These are phyloP conservation scores for Eumerus sabulonum DNA, from an alignment of 2,888 invertebrate genomes.

Conservation along the genomic window DNA sequence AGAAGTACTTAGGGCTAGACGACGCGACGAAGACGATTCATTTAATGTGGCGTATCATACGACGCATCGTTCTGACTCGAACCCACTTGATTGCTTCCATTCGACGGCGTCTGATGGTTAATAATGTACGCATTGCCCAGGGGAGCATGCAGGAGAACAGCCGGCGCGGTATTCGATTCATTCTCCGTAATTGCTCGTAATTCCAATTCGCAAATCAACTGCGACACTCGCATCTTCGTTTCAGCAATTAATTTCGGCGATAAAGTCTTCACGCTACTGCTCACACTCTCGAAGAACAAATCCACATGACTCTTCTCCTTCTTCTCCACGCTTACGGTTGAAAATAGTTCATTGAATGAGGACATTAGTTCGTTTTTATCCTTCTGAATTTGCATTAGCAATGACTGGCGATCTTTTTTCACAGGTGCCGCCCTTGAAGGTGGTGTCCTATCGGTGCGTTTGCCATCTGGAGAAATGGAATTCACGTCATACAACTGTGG, in stretches of 20 bases:
- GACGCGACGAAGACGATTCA: no score
- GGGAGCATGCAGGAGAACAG: conserved; percentile 34
- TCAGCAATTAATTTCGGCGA: conserved; percentile 72
- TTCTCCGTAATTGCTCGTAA: conserved; percentile 71
- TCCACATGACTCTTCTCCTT: conserved; percentile 73
- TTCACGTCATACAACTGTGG: conserved; percentile 39
- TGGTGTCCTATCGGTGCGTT: not conserved
- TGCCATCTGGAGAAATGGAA: not conserved
- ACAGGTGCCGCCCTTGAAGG: conserved; percentile 4
- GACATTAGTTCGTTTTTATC: conserved; percentile 76
- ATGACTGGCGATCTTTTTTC: conserved; percentile 72
- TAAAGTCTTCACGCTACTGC: conserved; percentile 71
- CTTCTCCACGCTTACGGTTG: conserved; percentile 68
- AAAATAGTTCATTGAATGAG: conserved; percentile 75
- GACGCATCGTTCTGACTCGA: conserved; percentile 45
- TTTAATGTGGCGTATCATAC: conserved; percentile 34
- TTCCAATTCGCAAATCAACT: conserved; percentile 72
- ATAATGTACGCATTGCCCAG: conserved; percentile 39
- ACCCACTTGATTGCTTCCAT: conserved; percentile 46
- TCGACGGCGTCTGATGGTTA: conserved; percentile 21
- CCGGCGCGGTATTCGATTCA: conserved; percentile 17
- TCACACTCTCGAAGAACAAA: conserved; percentile 72
- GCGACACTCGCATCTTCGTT: conserved; percentile 72
- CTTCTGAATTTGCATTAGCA: conserved; percentile 74
- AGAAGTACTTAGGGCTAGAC: no score